A percentile compares a stretch with the other conserved stretches of the same genome.
Conservation (phyloP, 2,797 vertebrate species). For the Crypturellus tataupa region DNA sequence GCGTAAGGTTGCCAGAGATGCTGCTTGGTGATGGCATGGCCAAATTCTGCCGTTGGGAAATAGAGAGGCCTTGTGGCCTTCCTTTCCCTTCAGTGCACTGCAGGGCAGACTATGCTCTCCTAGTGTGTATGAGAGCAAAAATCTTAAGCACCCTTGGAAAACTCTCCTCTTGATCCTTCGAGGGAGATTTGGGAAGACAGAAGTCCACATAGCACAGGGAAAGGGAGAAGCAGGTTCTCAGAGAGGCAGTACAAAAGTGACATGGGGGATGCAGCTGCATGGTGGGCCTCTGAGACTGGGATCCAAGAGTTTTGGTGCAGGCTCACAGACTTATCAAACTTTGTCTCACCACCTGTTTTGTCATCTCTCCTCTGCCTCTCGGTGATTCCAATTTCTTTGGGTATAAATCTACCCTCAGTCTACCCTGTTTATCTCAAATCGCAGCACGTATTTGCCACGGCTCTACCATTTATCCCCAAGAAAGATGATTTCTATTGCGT, state of each 20-base stretch:
- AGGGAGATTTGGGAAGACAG: neutral
- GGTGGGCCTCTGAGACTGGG: neutral
- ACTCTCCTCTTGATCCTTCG: neutral
- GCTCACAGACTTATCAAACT: neutral
- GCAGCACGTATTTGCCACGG: neutral
- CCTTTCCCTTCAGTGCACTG: neutral
- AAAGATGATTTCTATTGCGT: neutral
- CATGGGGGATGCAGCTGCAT: neutral
- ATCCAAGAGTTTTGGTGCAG: neutral
- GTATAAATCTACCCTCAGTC: neutral
- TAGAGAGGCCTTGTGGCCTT: neutral
- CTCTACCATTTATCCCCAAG: neutral
- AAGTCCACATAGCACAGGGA: neutral
- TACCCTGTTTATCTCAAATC: neutral
- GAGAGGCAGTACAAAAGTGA: neutral
- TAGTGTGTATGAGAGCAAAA: neutral
- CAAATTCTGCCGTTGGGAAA: neutral
- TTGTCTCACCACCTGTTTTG: fast-evolving
- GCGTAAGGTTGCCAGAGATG: slow-evolving; percentile 52
- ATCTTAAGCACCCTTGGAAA: neutral
- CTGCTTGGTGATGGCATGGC: neutral
- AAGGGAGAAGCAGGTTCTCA: neutral
- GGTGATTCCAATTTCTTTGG: neutral
- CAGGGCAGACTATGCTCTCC: fast-evolving
- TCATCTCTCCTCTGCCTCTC: fast-evolving